Base-by-base conservation (phyloP, 2,888 invertebrate genomes). In the Portevinia maculata region DNA sequence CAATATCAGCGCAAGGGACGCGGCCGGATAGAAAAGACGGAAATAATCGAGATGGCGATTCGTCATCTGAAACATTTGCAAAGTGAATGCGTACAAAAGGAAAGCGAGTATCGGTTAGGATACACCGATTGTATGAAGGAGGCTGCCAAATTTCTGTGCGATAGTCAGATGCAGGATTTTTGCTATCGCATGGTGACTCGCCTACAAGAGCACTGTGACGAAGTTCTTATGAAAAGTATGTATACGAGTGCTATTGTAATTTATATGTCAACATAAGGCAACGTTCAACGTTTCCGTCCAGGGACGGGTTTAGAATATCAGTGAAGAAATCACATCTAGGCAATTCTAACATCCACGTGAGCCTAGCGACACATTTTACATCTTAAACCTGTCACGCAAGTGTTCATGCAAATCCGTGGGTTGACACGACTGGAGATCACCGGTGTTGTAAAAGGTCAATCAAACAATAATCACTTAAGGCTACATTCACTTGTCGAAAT, bases 41-140 rank as follows among this genome's bases (percentile, higher is more conserved):
- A 99, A 92, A 98, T 99, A 79, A 98, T 99, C 75, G 98, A 99
- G 91, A 98, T 98, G 98, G 98, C 98, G 44, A 98, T 98, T 84
- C 94, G 96, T 71, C 98, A 98, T 88, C 94, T 99, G 91, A 97
- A 97, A 89, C 95, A 95, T 90, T 92, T 99, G 79, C 97, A 98
- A 89, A 94, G 94, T 81, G 92, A 91, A 84, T 90, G 89, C 76
- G 76, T 90, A 44, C 90, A 90, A 76, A 90, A 90, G 85, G 91
- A 90, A 71, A 90, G 86, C 78, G 90, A 94, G 85, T 97, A 94
- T 90, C 93, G 95, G 67, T 93, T 96, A 15, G 98, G 98, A 1
- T 98, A 95, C 91, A 96, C 96, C 88, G 98, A 98, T 90, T 98
- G 98, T 85, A 93, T 96, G 88, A 95, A 96, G 62, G 98, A 98